These are phyloP conservation scores for Trisateles emortualis DNA, from an alignment of 2,888 invertebrate species.

Conservation along the genomic window DNA sequence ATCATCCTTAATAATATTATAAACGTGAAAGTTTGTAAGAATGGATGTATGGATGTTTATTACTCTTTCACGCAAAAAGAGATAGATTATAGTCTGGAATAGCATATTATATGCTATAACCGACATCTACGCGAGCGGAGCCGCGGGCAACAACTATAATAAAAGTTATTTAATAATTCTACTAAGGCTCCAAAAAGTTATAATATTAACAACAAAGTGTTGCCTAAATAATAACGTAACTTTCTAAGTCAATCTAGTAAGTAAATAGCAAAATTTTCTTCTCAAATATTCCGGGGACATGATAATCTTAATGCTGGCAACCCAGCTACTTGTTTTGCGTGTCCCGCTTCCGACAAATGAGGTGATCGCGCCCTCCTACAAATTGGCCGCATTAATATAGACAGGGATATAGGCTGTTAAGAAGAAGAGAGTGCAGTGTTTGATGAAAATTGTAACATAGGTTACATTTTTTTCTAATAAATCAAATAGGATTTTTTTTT, in stretches of 20 bases:
- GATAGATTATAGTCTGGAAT: too few species aligned
- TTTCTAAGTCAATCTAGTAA: slow-evolving; percentile 16
- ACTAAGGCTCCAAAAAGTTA: background rate
- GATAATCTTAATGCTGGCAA: slow-evolving; percentile 35
- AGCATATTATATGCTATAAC: too few species aligned
- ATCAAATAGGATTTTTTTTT: too few species aligned
- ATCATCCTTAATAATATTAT: too few species aligned
- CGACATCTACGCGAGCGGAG: too few species aligned
- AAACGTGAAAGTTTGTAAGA: too few species aligned
- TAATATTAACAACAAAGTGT: background rate
- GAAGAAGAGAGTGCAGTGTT: slow-evolving; percentile 39
- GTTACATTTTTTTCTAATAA: too few species aligned
- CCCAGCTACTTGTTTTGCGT: slow-evolving; percentile 47
- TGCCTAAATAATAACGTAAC: background rate
- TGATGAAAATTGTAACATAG: background rate
- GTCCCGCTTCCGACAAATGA: slow-evolving; percentile 68
- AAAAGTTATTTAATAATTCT: background rate
- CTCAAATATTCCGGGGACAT: slow-evolving; percentile 26
- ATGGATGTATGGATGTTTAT: too few species aligned
- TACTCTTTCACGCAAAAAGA: too few species aligned
- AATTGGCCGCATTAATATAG: slow-evolving; percentile 84
- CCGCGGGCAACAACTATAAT: too few species aligned
- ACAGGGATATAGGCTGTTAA: slow-evolving; percentile 49
- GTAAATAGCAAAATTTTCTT: slow-evolving; percentile 18
- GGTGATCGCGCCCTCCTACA: slow-evolving; percentile 81